Evolutionary conservation across 2,113 vertebrate species (phyloP).

Genomic region (Dendropsophus ebraccatus): DNA sequence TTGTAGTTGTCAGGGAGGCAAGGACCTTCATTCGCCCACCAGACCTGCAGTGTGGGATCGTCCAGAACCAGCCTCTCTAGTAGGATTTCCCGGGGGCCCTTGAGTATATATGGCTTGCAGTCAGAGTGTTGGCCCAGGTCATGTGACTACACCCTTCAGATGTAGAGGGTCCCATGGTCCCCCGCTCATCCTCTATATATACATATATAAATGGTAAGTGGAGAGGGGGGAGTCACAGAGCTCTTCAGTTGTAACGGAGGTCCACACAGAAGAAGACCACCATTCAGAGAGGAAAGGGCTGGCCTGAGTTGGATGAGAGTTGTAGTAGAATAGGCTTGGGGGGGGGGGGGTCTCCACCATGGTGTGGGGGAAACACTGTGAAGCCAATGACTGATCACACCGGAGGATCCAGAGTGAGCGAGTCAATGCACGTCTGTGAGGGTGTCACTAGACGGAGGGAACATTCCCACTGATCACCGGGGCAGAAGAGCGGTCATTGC

Average conservation of each 20-base stretch:
- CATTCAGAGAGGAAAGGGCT: background rate
- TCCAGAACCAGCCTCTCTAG: too few relatives aligned
- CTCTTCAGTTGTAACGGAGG: background rate
- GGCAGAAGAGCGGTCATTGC: too few relatives aligned
- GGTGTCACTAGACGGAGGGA: background rate
- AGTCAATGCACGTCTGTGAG: background rate
- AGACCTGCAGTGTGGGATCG: background rate
- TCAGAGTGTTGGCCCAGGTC: background rate
- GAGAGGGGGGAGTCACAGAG: background rate
- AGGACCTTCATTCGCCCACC: slow-evolving; percentile 22
- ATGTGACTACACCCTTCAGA: background rate
- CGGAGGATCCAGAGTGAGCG: background rate
- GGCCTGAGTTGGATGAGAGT: too few relatives aligned
- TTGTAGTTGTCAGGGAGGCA: background rate
- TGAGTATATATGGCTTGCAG: background rate
- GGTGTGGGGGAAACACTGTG: background rate
- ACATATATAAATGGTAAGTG: background rate
- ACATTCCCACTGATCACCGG: background rate
- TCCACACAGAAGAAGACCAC: too few relatives aligned
- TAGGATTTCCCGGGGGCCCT: too few relatives aligned
- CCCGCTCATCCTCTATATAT: background rate
- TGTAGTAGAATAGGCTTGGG: too few relatives aligned
- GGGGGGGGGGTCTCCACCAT: background rate
- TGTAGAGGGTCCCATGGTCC: background rate
- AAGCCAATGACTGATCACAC: background rate